Evolutionary conservation across 2,113 vertebrate genomes (phyloP), one percentile per base, ranked within the genome.

Genomic region (Cathartes aura): DNA sequence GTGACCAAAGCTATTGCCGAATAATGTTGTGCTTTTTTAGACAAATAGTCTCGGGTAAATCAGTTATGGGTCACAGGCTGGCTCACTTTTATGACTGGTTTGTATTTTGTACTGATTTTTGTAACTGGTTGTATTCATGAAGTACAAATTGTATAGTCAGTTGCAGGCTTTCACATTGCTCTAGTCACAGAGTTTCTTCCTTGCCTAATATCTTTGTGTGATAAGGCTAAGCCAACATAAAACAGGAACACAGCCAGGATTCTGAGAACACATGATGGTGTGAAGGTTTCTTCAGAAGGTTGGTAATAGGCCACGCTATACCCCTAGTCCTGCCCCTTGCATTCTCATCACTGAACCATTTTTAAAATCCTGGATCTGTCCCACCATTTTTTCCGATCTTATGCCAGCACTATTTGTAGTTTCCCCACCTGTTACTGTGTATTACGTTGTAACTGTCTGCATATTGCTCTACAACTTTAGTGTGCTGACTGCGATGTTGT

Each of bases 321-420:
- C 36, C 81, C 56, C 70, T 76, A 67, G 82, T 89, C 70, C 95
- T 92, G 89, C 73, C 96, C 38, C 90, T 94, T 75, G 84, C 95
- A 96, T 96, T 98, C 98, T 95, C 89, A 17, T 86, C 93, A n/a
- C 75, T 82, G 93, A 98, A 95, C 97, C 97, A 95, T 98, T 98
- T 98, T 97, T 97, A 98, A 97, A 98, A 81, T 84, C 93, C 95
- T 98, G 97, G 96, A 93, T 93, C 72, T 74, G 42, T 86, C 97
- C 97, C 89, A 30, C 96, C 98, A 98, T 98, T 98, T 98, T 98
- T 98, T 98, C 98, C 98, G 3, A 85, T 86, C 95, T 94, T 96
- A 98, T 95, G 95, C 96, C 96, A 97, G 94, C 93, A 97, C 98
- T 98, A 98, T 98, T 98, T 98, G 98, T 98, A 70, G 98, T 97